A percentile compares a stretch with the other conserved stretches of the same genome.
phyloP scores from a whole-genome alignment of 2,113 vertebrate species.

The Strix uralensis region DNA sequence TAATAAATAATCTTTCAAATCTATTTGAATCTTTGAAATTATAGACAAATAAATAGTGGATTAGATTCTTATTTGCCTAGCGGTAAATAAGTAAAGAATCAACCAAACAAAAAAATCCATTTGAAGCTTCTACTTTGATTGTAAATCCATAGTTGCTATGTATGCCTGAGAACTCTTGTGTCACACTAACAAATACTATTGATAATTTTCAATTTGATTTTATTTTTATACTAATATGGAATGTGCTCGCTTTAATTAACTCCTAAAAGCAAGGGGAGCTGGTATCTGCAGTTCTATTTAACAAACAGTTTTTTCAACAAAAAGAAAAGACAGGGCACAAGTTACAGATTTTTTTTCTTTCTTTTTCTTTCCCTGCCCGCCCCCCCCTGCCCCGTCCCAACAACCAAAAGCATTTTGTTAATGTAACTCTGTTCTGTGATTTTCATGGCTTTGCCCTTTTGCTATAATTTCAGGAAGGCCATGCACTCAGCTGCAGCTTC shows the following conservation, averaged over 20 bases:
- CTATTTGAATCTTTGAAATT: not conserved
- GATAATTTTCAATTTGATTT: not conserved
- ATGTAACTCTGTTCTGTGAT: not conserved
- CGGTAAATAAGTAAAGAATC: not conserved
- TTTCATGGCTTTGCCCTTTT: conserved; percentile 32
- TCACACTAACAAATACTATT: conserved; percentile 18
- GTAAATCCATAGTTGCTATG: not conserved
- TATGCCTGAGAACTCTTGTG: not conserved
- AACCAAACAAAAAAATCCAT: not conserved
- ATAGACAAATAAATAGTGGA: not conserved
- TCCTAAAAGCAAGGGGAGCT: not conserved
- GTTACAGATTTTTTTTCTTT: not conserved
- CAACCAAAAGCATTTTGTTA: not conserved
- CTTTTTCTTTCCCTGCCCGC: not conserved
- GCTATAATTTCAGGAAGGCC: conserved; percentile 84
- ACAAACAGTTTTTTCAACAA: not conserved
- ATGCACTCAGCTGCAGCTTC: conserved; percentile 91
- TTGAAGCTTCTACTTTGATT: not conserved
- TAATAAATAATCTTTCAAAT: not conserved
- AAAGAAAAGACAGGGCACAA: not conserved
- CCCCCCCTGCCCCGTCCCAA: too few species aligned
- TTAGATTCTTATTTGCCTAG: not conserved
- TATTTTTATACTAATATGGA: conserved; percentile 26
- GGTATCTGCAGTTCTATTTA: not conserved
- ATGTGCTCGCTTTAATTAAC: conserved; percentile 24